These are phyloP conservation scores for Jacana jacana DNA, from an alignment of 2,113 vertebrate species.

Conservation along the genomic window DNA sequence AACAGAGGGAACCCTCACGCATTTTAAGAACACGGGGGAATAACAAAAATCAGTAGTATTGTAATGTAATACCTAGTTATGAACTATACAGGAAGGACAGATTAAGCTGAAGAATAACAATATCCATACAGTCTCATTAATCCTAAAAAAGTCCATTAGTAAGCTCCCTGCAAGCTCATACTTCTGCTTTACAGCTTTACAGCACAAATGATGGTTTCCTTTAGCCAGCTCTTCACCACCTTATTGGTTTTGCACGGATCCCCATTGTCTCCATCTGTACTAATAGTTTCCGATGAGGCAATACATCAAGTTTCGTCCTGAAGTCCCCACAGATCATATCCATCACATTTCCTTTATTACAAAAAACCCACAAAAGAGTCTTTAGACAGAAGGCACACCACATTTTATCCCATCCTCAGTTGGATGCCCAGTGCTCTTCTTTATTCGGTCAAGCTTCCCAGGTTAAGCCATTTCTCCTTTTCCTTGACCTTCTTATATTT, in stretches of 20 bases:
- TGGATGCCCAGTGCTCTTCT: neutral
- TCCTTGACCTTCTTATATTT: neutral
- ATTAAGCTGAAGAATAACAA: neutral
- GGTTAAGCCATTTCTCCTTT: neutral
- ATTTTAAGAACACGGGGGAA: neutral
- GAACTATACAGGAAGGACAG: neutral
- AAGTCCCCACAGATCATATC: neutral
- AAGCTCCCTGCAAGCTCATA: neutral
- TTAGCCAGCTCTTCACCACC: neutral
- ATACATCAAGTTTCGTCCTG: neutral
- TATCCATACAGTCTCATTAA: neutral
- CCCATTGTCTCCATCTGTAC: neutral
- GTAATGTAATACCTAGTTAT: neutral
- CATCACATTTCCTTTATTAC: neutral
- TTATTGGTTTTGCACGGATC: neutral
- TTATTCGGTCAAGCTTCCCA: neutral
- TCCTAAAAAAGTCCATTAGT: neutral
- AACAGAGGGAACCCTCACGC: neutral
- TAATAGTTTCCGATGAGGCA: neutral
- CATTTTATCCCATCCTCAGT: neutral
- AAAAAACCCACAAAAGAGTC: neutral
- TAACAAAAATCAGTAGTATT: neutral
- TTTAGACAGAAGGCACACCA: neutral
- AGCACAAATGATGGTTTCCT: neutral
- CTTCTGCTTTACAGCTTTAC: neutral